Evolutionary conservation across 2,113 vertebrate genomes (phyloP).

Genomic region (Camelus dromedarius): DNA sequence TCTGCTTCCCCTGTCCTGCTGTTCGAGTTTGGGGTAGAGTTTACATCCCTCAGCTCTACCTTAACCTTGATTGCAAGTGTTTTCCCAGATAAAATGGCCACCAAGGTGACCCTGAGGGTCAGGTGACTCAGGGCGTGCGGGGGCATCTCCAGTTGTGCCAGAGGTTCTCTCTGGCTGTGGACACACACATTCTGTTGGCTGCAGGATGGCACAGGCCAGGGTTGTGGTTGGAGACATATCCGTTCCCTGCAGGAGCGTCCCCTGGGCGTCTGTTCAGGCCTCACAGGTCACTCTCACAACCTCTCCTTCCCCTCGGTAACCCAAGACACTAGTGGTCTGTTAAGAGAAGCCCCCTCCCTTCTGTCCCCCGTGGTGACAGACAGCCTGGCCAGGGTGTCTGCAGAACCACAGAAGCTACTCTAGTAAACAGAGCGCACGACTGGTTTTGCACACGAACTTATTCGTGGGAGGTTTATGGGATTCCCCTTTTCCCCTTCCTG

Average conservation of each 20-base stretch:
- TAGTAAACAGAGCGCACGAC: background rate
- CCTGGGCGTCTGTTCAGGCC: background rate
- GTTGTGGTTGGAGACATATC: fast-evolving
- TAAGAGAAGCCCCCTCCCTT: background rate
- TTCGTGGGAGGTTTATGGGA: background rate
- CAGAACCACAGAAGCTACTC: background rate
- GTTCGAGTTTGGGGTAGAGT: background rate
- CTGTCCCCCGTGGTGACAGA: background rate
- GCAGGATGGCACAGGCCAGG: fast-evolving
- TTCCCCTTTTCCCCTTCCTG: background rate
- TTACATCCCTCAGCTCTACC: background rate
- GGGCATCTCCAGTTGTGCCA: background rate
- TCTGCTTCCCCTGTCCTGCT: background rate
- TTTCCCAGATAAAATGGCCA: background rate
- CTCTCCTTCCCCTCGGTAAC: background rate
- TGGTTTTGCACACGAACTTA: background rate
- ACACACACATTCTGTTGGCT: background rate
- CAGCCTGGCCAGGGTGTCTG: background rate
- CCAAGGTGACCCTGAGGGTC: background rate
- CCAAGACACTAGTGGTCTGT: background rate
- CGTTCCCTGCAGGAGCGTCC: background rate
- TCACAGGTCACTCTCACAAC: background rate
- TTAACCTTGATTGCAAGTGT: background rate
- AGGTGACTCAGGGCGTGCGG: background rate
- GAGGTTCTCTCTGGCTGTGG: background rate